Evolutionary conservation across 2,888 invertebrate species (phyloP).

Genomic region (Anthophora plumipes): DNA sequence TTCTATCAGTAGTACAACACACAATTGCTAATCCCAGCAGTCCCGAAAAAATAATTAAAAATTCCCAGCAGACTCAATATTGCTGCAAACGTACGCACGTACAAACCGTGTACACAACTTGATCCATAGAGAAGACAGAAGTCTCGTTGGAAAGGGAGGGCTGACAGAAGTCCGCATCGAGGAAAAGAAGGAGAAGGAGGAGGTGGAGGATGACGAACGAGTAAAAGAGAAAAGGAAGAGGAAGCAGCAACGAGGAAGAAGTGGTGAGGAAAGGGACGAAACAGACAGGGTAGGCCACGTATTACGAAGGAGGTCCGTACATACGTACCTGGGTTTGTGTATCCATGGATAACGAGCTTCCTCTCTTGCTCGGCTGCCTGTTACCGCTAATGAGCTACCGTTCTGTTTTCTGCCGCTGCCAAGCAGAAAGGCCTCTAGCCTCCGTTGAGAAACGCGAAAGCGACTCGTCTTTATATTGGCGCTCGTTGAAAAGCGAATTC

Average conservation of each 20-base stretch:
- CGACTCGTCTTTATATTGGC: slow-evolving; percentile 73
- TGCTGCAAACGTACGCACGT: no score
- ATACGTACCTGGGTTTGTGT: slow-evolving; percentile 74
- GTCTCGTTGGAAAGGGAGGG: no score
- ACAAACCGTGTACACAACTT: no score
- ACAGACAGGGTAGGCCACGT: slow-evolving; percentile 53
- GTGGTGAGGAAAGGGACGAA: slow-evolving; percentile 10
- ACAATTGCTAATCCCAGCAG: no score
- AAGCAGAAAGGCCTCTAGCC: slow-evolving; percentile 59
- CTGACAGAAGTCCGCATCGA: neutral
- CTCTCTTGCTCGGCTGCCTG: slow-evolving; percentile 80
- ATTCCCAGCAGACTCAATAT: no score
- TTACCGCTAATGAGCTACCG: slow-evolving; percentile 82
- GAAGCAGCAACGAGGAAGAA: neutral
- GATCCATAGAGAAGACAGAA: no score
- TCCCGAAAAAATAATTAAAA: no score
- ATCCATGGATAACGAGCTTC: slow-evolving; percentile 82
- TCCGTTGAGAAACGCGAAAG: slow-evolving; percentile 59
- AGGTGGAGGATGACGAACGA: neutral
- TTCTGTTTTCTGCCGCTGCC: slow-evolving; percentile 77
- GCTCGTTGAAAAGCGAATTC: slow-evolving; percentile 71
- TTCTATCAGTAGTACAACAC: no score
- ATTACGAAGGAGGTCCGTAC: slow-evolving; percentile 70
- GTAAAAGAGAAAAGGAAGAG: neutral
- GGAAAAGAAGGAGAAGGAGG: slow-evolving; percentile 22